Evolutionary conservation across 2,113 vertebrate genomes (phyloP).

Genomic region (Syngnathoides biaculeatus): DNA sequence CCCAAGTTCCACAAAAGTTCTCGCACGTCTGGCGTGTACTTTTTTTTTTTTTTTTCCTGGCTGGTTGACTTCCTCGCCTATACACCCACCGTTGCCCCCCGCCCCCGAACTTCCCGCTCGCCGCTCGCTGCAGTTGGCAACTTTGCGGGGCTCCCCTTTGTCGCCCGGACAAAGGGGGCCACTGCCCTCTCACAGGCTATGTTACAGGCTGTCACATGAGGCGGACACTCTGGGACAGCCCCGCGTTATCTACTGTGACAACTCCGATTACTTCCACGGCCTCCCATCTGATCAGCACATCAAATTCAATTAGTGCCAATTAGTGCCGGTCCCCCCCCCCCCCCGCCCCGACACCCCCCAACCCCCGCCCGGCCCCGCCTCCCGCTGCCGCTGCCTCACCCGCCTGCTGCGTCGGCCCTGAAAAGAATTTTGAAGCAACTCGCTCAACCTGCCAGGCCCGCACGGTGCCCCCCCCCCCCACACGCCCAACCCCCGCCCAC

Average conservation of each 20-base stretch:
- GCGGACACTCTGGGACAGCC: slow-evolving; percentile 70
- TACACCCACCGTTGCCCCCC: neutral
- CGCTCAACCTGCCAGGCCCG: slow-evolving; percentile 41
- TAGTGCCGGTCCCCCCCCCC: slow-evolving; percentile 65
- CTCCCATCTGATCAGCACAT: slow-evolving; percentile 78
- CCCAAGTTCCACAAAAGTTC: too few species aligned
- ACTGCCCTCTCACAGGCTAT: slow-evolving; percentile 74
- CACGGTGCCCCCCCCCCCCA: slow-evolving; percentile 13
- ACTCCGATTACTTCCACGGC: slow-evolving; percentile 77
- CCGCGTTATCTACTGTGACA: slow-evolving; percentile 77
- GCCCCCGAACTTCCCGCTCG: neutral
- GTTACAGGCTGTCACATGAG: slow-evolving; percentile 77
- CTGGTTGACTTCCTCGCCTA: neutral
- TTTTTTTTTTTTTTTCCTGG: neutral
- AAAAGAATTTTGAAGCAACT: slow-evolving; percentile 50
- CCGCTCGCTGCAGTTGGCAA: slow-evolving; percentile 60
- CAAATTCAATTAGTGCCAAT: slow-evolving; percentile 79
- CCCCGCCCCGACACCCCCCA: slow-evolving; percentile 4
- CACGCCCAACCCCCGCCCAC: slow-evolving; percentile 31
- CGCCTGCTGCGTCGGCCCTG: slow-evolving; percentile 35
- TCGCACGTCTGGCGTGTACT: too few species aligned
- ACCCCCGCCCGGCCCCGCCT: slow-evolving; percentile 15
- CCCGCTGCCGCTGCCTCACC: slow-evolving; percentile 12
- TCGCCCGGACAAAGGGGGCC: slow-evolving; percentile 65
- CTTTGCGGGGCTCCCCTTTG: slow-evolving; percentile 61